phyloP scores from a whole-genome alignment of 2,113 vertebrate genomes.

The Austrofundulus limnaeus region DNA sequence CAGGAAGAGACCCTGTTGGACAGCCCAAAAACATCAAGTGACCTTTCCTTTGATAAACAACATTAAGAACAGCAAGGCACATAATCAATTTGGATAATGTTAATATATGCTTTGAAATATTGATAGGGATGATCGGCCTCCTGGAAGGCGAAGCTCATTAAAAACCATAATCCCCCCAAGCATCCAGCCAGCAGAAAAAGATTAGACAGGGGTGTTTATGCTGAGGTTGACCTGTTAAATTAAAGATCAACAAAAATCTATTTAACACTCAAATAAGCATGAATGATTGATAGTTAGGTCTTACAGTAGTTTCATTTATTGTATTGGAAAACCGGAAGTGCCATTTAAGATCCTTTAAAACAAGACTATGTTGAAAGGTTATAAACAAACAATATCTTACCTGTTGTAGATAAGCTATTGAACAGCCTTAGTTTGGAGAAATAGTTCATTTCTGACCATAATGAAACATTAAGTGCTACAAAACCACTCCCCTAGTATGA shows the following conservation, averaged over 20 bases:
- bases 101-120: constrained; percentile 83
- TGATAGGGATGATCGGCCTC: constrained; percentile 74
- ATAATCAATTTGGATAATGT: constrained; percentile 77
- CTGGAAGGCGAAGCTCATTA: constrained; percentile 69
- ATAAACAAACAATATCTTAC: too few relatives aligned
- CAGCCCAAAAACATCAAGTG: constrained; percentile 68
- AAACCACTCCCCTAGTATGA: too few relatives aligned
- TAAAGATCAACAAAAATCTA: constrained; percentile 79
- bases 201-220: constrained; percentile 71
- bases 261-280: constrained; percentile 70
- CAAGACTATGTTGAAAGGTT: too few relatives aligned
- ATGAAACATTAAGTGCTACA: too few relatives aligned
- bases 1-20: constrained; percentile 69
- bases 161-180: constrained; percentile 72
- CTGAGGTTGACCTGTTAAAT: constrained; percentile 76
- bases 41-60: constrained; percentile 76
- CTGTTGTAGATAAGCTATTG: too few relatives aligned
- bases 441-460: too few relatives aligned
- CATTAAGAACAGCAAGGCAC: constrained; percentile 53
- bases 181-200: constrained; percentile 69
- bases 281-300: constrained; percentile 60
- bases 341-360: too few relatives aligned
- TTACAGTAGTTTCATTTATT: constrained; percentile 29
- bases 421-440: too few relatives aligned
- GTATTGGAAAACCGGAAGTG: not conserved